Evolutionary conservation across 1,140 invertebrate genomes (phyloP), one percentile per base, ranked within the genome.

Genomic region (Parapsyche elsis): DNA sequence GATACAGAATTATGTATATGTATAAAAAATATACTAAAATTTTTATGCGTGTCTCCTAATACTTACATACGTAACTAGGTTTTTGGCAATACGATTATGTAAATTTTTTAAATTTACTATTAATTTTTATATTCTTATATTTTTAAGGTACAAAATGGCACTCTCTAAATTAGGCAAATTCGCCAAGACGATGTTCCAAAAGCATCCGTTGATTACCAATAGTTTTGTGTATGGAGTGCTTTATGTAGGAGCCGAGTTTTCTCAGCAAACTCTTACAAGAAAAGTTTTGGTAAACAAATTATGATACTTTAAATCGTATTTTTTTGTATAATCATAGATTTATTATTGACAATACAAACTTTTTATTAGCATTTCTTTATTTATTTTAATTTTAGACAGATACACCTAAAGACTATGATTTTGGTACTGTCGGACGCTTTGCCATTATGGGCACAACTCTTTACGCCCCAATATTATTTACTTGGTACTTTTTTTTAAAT

Each of bases 161-260:
- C 24, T 74, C 38, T 80, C 78, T 26, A 83, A 83, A 53, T 14
- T 83, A 23, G 44, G 76, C 45, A 81, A 57, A 0, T 79, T 81
- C 53, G 82, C 82, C 0, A 84, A 81, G 26, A 81, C 80, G 14
- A 76, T 87, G 45, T 88, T 92, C 49, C 86, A 86, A 67, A 88
- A 86, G 67, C 84, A 90, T 84, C 95, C 94, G 0, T 85, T 95
- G 21, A 79, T 94, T 12, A 91, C 93, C 46, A 96, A 96, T 85
- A 92, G 92, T n/a, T 84, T 90, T 0, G 90, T 94, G 5, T 96
- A 95, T 85, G 94, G 94, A 10, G 90, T 91, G 0, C 92, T 96
- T 84, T 95, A 95, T 85, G 92, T 92, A 0, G 91, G 92, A 2
- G 94, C 94, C 0, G 95, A 96, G 85, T 90, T 94, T 67, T 91